Evolutionary conservation across 1,140 invertebrate species (phyloP), one percentile per base, ranked within the genome.

Genomic region (Psilanteris sp.): DNA sequence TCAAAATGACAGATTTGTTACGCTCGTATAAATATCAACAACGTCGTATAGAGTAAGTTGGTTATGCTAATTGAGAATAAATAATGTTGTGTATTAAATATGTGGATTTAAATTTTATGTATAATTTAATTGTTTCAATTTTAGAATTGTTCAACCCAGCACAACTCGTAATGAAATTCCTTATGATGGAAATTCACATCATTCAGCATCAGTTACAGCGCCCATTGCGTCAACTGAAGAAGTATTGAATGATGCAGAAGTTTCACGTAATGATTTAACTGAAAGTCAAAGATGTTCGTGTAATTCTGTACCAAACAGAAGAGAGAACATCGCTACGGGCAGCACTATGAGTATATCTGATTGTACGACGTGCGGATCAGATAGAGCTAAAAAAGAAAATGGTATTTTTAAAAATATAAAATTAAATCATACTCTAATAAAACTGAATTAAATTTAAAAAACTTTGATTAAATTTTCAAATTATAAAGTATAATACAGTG

Each of bases 1-100:
- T 82, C 0, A 16, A 61, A 7, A 67, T 82, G 10, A 44, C 55
- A 0, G 86, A 89, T 34, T 48, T 89, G 4, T 26, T 89, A 9
- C 81, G 80, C 2, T 86, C 84, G 0, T 87, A 79, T 31, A 78
- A 82, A 39, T 82, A 76, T 29, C 79, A 81, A 44, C 78, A 55
- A 14, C 74, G 79, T 54, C 22, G 18, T 3, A 27, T 54, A 4
- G 41, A 57, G 64, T 68, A 44, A 43, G 29, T 5, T n/a, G n/a
- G n/a, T n/a, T n/a, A n/a, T n/a, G n/a, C n/a, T n/a, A n/a, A n/a
- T n/a, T n/a, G n/a, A n/a, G n/a, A n/a, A n/a, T n/a, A n/a, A n/a
- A n/a, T n/a, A n/a, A n/a, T n/a, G n/a, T n/a, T n/a, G n/a, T n/a
- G n/a, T n/a, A n/a, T n/a, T n/a, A n/a, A n/a, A n/a, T n/a, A n/a